A percentile compares a stretch with the other conserved stretches of the same genome.
Evolutionary conservation across 2,888 invertebrate genomes (phyloP).

Genomic region (Protonemura montana): DNA sequence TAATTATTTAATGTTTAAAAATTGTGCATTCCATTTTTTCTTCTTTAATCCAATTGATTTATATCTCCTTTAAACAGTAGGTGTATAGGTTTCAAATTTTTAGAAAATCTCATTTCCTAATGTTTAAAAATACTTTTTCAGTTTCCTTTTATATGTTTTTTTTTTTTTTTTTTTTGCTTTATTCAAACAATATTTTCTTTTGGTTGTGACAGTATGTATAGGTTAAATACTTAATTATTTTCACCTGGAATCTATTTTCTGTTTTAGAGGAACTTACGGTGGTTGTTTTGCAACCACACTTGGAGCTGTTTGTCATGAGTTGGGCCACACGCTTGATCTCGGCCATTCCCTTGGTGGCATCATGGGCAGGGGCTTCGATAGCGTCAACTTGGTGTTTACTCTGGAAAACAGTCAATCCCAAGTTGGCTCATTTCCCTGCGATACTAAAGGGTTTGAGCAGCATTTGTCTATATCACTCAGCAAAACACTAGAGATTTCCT

Average conservation of each 20-base stretch:
- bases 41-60: no score
- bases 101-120: no score
- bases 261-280: constrained; percentile 76
- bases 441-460: constrained; percentile 67
- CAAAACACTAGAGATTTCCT: constrained; percentile 65
- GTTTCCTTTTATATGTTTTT: no score
- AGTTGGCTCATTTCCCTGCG: constrained; percentile 64
- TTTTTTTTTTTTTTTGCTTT: no score
- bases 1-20: no score
- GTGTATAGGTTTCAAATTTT: no score
- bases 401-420: constrained; percentile 53
- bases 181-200: no score
- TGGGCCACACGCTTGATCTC: constrained; percentile 93
- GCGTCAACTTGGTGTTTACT: constrained; percentile 80
- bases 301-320: constrained; percentile 91
- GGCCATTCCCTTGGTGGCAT: constrained; percentile 91
- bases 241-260: background rate
- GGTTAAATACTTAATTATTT: no score
- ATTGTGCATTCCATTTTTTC: no score
- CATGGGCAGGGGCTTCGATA: constrained; percentile 91
- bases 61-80: no score
- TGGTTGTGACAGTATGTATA: no score
- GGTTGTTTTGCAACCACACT: constrained; percentile 90
- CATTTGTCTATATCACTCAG: constrained; percentile 69
- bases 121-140: no score